phyloP scores from a whole-genome alignment of 2,113 vertebrate genomes.

The Trematocara zebra region DNA sequence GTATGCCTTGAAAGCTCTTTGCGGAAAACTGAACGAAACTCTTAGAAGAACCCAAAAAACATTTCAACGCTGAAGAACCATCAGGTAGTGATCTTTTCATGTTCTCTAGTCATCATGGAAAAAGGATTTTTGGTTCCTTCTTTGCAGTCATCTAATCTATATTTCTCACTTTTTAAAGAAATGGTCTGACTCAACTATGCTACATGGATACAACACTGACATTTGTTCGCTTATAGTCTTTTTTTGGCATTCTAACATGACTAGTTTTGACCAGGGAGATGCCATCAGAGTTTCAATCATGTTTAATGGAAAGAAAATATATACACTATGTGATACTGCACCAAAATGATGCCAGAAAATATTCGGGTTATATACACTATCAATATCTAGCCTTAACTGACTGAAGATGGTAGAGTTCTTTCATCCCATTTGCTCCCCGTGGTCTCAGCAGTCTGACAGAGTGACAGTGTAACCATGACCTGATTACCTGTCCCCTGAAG shows the following conservation, averaged over 20 bases:
- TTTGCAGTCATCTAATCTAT: background rate
- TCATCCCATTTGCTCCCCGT: conserved; percentile 24
- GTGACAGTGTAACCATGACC: conserved; percentile 53
- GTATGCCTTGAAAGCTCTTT: background rate
- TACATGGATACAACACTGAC: background rate
- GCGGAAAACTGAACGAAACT: background rate
- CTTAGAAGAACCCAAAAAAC: background rate
- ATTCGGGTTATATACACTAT: background rate
- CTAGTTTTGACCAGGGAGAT: background rate
- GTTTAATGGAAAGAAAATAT: background rate
- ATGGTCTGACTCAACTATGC: background rate
- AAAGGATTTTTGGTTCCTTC: fast-evolving
- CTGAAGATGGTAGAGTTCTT: background rate
- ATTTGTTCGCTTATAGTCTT: background rate
- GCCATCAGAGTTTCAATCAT: background rate
- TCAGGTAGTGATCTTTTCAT: background rate
- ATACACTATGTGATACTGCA: background rate
- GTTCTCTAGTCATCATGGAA: background rate
- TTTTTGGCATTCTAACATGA: background rate
- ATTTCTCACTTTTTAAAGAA: background rate
- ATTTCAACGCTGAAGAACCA: background rate
- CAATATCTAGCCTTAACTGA: background rate
- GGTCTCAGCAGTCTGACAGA: conserved; percentile 38
- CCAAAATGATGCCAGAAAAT: background rate
- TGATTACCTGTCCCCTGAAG: conserved; percentile 65